A percentile compares a stretch with the other conserved stretches of the same genome.
Evolutionary conservation across 1,140 invertebrate species (phyloP).

Genomic region (Psilanteris sp.): DNA sequence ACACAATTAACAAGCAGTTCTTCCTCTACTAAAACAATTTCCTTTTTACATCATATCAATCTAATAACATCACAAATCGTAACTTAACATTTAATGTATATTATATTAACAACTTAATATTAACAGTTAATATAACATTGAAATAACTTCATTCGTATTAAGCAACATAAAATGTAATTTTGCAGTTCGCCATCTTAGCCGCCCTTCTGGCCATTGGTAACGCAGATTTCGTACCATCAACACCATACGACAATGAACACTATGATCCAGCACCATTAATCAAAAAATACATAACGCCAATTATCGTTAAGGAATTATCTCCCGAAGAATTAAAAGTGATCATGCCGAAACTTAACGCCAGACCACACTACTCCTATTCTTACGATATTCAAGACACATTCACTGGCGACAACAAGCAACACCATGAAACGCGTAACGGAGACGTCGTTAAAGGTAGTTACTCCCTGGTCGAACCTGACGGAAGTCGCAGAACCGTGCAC

Average conservation of each 20-base stretch:
- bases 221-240: background rate
- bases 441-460: constrained; percentile 31
- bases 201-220: background rate
- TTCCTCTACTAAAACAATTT: too few relatives aligned
- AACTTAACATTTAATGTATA: too few relatives aligned
- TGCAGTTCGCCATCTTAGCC: background rate
- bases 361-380: constrained; percentile 10
- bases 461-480: constrained; percentile 29
- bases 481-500: constrained; percentile 14
- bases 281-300: background rate
- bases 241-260: background rate
- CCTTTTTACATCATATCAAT: too few relatives aligned
- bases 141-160: too few relatives aligned
- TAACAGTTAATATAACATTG: too few relatives aligned
- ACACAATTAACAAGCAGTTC: too few relatives aligned
- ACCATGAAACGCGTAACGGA: constrained; percentile 16
- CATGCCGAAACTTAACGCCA: background rate
- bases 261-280: background rate
- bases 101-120: too few relatives aligned
- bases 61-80: too few relatives aligned
- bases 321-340: background rate
- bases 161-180: too few relatives aligned
- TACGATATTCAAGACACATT: constrained; percentile 4
- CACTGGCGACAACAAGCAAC: constrained; percentile 25
- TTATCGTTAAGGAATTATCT: background rate